Percentiles rank a stretch among this genome's conserved stretches.
These are phyloP conservation scores for Dreissena polymorpha DNA, from an alignment of 1,140 invertebrate species.

Conservation along the genomic window DNA sequence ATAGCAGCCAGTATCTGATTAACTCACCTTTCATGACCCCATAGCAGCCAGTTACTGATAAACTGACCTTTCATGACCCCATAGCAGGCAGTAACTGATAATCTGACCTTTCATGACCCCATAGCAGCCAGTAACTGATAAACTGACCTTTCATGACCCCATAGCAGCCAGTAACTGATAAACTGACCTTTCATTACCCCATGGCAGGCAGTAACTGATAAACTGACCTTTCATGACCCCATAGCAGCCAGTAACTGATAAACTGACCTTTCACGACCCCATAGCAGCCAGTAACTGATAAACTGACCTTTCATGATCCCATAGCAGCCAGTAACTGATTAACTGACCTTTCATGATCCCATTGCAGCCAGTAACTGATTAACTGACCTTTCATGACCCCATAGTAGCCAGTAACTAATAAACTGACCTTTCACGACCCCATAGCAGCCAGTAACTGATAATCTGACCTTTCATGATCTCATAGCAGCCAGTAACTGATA, in stretches of 20 bases:
- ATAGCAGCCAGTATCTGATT: slow-evolving; percentile 65
- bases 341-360: no score
- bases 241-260: slow-evolving; percentile 65
- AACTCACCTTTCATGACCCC: no score
- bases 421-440: no score
- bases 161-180: slow-evolving; percentile 65
- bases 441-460: no score
- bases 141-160: slow-evolving; percentile 80
- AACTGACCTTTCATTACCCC: no score
- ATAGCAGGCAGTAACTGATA: slow-evolving; percentile 65
- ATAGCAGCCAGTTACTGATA: no score
- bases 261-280: no score
- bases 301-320: slow-evolving; percentile 80
- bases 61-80: slow-evolving; percentile 80
- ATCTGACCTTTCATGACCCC: no score
- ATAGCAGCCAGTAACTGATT: slow-evolving; percentile 65
- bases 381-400: slow-evolving; percentile 80
- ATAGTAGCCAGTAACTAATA: slow-evolving; percentile 64
- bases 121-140: no score
- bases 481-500: slow-evolving; percentile 65
- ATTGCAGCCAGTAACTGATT: no score
- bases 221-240: slow-evolving; percentile 80
- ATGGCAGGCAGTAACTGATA: no score
- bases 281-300: no score
- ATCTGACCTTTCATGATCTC: slow-evolving; percentile 80